Evolutionary conservation across 1,140 invertebrate genomes (phyloP).

Genomic region (Drosophila varians): DNA sequence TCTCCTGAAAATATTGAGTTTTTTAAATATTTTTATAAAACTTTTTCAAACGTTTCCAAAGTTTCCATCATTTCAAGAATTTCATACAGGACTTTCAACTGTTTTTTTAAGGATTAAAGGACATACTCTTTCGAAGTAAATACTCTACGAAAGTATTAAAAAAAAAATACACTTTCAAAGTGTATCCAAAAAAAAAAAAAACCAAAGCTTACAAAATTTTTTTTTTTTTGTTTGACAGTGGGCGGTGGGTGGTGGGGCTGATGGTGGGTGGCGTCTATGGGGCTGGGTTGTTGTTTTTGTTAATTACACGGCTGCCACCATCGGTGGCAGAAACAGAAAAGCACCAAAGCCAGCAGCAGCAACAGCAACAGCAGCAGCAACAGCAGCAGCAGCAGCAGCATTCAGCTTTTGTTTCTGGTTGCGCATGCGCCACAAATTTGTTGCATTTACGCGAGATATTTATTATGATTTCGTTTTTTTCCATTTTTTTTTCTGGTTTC

Average conservation of each 20-base stretch:
- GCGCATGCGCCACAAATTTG: slow-evolving; percentile 65
- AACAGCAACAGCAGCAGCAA: not conserved
- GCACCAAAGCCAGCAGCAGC: not conserved
- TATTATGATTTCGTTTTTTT: slow-evolving; percentile 56
- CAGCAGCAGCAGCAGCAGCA: too few species aligned
- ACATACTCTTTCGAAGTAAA: too few species aligned
- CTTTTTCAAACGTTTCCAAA: too few species aligned
- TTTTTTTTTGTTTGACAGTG: slow-evolving; percentile 12
- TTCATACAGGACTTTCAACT: too few species aligned
- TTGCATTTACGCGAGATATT: slow-evolving; percentile 65
- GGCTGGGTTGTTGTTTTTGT: slow-evolving; percentile 41
- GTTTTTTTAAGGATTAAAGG: too few species aligned
- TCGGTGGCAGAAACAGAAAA: not conserved
- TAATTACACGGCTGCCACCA: slow-evolving; percentile 29
- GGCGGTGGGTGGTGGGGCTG: not conserved
- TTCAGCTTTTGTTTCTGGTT: slow-evolving; percentile 32
- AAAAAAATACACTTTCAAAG: not conserved
- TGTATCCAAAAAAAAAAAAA: not conserved
- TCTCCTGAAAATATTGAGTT: too few species aligned
- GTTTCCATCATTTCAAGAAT: too few species aligned
- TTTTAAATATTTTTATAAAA: too few species aligned
- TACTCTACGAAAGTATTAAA: too few species aligned
- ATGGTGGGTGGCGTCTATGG: not conserved
- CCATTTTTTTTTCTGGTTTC: slow-evolving; percentile 10
- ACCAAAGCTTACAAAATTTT: not conserved